phyloP scores from a whole-genome alignment of 1,140 invertebrate genomes.

The Hestina assimilis region DNA sequence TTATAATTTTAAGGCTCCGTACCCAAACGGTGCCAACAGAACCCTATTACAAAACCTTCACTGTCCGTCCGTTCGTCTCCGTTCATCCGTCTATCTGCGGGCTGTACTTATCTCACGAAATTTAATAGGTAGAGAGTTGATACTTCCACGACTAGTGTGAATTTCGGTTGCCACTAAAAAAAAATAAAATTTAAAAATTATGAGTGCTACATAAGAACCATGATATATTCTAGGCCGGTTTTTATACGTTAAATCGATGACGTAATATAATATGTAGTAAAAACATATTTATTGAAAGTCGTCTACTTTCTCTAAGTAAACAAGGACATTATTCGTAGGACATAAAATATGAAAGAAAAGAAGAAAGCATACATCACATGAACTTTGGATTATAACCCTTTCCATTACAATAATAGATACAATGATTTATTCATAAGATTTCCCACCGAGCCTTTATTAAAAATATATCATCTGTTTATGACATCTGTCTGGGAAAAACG shows the following conservation, averaged over 20 bases:
- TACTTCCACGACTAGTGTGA: too few relatives aligned
- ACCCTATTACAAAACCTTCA: too few relatives aligned
- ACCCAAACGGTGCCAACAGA: too few relatives aligned
- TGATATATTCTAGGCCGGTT: too few relatives aligned
- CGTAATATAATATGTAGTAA: neutral
- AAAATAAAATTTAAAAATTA: too few relatives aligned
- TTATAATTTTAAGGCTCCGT: too few relatives aligned
- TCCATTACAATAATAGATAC: constrained; percentile 11
- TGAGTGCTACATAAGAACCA: too few relatives aligned
- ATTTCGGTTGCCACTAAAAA: too few relatives aligned
- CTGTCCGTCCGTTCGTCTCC: too few relatives aligned
- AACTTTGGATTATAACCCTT: constrained; percentile 2
- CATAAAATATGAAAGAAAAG: neutral
- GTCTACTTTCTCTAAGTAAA: neutral
- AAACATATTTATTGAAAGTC: neutral
- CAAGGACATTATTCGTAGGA: neutral
- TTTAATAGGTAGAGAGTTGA: too few relatives aligned
- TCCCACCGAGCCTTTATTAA: constrained; percentile 1
- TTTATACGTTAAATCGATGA: neutral
- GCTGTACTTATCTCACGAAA: too few relatives aligned
- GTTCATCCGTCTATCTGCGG: too few relatives aligned
- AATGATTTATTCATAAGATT: constrained; percentile 16
- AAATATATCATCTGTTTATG: constrained; percentile 5
- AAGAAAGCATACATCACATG: neutral
- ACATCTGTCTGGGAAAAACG: neutral